A percentile compares a stretch with the other conserved stretches of the same genome.
phyloP scores from a whole-genome alignment of 2,888 invertebrate genomes.

The Tetranychus truncatus region DNA sequence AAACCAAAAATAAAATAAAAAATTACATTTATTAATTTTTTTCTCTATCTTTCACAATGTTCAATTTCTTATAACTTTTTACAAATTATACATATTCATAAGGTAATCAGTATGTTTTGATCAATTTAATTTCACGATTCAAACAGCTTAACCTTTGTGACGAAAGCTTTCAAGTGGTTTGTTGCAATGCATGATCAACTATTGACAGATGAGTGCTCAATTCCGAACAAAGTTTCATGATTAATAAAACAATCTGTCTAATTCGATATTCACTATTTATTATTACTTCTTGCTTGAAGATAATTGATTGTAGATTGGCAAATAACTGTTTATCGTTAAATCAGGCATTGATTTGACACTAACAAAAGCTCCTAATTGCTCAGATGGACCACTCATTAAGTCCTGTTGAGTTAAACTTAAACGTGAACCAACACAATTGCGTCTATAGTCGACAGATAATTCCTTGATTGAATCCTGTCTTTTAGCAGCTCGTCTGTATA shows the following conservation, averaged over 20 bases:
- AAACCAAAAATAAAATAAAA: slow-evolving; percentile 1
- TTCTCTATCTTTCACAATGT: too few species aligned
- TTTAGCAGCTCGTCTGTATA: slow-evolving; percentile 2
- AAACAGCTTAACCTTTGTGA: too few species aligned
- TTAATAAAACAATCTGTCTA: too few species aligned
- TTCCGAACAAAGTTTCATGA: too few species aligned
- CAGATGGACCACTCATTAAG: not conserved
- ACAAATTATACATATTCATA: too few species aligned
- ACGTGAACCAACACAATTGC: slow-evolving; percentile 7
- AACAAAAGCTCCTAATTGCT: slow-evolving; percentile 7
- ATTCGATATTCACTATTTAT: not conserved
- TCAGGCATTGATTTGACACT: slow-evolving; percentile 9
- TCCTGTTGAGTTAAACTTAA: not conserved
- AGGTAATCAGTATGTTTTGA: too few species aligned
- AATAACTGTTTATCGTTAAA: not conserved
- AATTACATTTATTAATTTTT: too few species aligned
- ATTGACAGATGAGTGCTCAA: too few species aligned
- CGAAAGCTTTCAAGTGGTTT: too few species aligned
- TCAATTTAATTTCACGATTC: too few species aligned
- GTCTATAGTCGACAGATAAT: slow-evolving; percentile 2
- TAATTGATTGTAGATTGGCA: slow-evolving; percentile 1
- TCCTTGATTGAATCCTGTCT: slow-evolving; percentile 3
- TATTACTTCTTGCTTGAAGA: not conserved
- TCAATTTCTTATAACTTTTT: too few species aligned
- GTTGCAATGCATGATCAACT: too few species aligned